These are phyloP conservation scores for Drosophila lacertosa DNA, from an alignment of 1,140 invertebrate genomes.

Conservation along the genomic window DNA sequence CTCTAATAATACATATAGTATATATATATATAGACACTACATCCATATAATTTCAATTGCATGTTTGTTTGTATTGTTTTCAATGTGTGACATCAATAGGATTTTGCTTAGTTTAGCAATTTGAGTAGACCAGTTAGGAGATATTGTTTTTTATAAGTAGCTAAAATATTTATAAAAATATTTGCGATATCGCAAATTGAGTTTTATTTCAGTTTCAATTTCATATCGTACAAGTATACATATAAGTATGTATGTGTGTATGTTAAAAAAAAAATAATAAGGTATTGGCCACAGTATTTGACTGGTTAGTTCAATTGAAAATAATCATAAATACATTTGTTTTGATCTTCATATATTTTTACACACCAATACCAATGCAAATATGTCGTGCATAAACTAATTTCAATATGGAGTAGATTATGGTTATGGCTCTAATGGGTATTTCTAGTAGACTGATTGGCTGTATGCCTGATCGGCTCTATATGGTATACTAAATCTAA, in stretches of 20 bases:
- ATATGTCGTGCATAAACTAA: constrained; percentile 12
- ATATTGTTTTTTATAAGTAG: constrained; percentile 33
- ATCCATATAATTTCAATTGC: constrained; percentile 45
- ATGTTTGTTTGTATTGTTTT: constrained; percentile 17
- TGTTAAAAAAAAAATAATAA: constrained; percentile 25
- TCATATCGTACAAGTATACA: constrained; percentile 23
- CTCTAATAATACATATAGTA: constrained; percentile 32
- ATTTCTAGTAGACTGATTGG: constrained; percentile 49
- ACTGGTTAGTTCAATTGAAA: constrained; percentile 28
- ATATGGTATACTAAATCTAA: constrained; percentile 42
- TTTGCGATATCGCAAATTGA: constrained; percentile 40
- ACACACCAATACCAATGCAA: constrained; percentile 20
- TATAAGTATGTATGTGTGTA: too few species aligned
- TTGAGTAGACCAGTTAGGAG: constrained; percentile 38
- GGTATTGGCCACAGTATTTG: constrained; percentile 30
- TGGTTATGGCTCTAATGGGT: constrained; percentile 29
- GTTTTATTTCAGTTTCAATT: constrained; percentile 39
- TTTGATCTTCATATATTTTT: constrained; percentile 17
- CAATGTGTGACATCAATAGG: constrained; percentile 59
- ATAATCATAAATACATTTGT: constrained; percentile 21
- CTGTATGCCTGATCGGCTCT: constrained; percentile 32
- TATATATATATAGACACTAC: constrained; percentile 36
- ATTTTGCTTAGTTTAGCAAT: constrained; percentile 30
- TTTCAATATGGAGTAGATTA: constrained; percentile 13
- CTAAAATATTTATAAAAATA: constrained; percentile 69